Conservation (phyloP, 1,140 invertebrate genomes). For the Neodiprion lecontei region DNA sequence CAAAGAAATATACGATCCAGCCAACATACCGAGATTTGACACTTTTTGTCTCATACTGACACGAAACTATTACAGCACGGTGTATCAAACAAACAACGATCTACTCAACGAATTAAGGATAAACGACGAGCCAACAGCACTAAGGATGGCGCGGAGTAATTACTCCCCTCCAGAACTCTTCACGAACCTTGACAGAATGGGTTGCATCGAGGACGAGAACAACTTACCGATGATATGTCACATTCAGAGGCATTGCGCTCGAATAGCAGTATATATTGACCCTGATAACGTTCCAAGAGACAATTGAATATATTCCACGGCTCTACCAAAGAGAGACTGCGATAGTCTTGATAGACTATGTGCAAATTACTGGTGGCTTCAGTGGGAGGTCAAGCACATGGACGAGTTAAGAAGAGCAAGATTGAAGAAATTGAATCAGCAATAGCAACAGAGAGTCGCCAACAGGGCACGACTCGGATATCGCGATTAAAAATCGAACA, state of each 20-base stretch:
- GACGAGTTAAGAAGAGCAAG: slow-evolving; percentile 17
- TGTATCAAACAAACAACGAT: background rate
- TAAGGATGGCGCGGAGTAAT: background rate
- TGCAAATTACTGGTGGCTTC: slow-evolving; percentile 16
- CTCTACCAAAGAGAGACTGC: no score
- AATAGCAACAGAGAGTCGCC: background rate
- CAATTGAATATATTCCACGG: no score
- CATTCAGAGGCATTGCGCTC: background rate
- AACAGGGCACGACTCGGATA: no score
- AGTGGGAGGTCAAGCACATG: slow-evolving; percentile 15
- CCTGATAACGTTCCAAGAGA: background rate
- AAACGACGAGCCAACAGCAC: background rate
- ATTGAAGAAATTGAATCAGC: background rate
- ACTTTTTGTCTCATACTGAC: background rate
- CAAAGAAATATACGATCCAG: background rate
- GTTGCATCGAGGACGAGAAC: slow-evolving; percentile 11
- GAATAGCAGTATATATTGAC: background rate
- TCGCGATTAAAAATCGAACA: no score
- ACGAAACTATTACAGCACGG: background rate
- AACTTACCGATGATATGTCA: slow-evolving; percentile 12
- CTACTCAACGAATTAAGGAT: background rate
- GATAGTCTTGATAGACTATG: slow-evolving; percentile 1
- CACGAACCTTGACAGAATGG: slow-evolving; percentile 13
- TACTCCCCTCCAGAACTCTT: slow-evolving; percentile 13
- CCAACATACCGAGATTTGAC: background rate